Base-by-base conservation (phyloP, 1,140 invertebrate species). In the Hestina assimilis region DNA sequence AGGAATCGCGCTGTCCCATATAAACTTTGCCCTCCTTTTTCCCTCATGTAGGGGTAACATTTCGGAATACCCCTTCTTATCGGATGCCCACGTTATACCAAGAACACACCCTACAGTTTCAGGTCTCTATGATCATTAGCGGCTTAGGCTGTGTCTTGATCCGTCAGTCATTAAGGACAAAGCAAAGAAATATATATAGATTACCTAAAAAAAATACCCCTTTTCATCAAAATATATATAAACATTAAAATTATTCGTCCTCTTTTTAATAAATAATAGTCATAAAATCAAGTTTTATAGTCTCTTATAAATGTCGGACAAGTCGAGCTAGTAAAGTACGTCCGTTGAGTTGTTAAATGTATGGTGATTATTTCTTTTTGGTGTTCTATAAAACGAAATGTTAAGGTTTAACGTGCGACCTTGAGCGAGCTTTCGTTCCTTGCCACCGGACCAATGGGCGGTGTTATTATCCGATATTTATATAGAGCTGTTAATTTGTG, bases 401-500 rank as follows among this genome's bases (percentile, higher is more conserved):
- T 81, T 81, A 83, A 81, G 69, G 78, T 71, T 78, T 72, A 42
- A 29, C 42, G 24, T 45, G 20, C 42, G 66, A 46, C 78, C 79
- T 85, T 85, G 78, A 63, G 33, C 41, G 17, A 52, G 69, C 75
- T 85, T 84, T 81, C 75, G 73, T 78, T 65, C 57, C 46, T 29
- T 56, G 66, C 56, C 47, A 48, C 59, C 40, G 60, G 68, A 56
- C 60, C 41, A 63, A 47, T 70, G 60, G 63, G 56, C 55, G 69
- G 69, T 56, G 51, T 53, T 47, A 41, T 53, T 33, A n/a, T 29
- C 19, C 46, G 8, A 28, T 40, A 67, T 57, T 28, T 59, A 42
- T 56, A 48, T 62, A 64, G 75, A 79, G 74, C 14, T 59, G 72
- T 26, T 72, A 61, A 46, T 1, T 28, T 28, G 24, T n/a, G n/a